These are phyloP conservation scores for Brachionus manjavacas DNA, from an alignment of 1,140 invertebrate genomes.

Conservation along the genomic window DNA sequence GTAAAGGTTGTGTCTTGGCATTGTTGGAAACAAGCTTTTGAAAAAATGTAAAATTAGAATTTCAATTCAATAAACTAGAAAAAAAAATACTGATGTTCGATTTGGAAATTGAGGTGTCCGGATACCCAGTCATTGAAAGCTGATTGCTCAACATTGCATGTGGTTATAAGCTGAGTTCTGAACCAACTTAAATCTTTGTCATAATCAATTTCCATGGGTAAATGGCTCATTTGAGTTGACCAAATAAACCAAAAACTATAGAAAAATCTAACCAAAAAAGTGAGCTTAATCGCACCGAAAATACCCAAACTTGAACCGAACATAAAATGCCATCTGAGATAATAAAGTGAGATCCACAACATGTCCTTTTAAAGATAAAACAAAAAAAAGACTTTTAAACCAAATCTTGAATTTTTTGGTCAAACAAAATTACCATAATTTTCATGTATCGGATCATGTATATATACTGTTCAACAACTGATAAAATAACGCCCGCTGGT, in stretches of 20 bases:
- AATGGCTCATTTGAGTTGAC: constrained; percentile 56
- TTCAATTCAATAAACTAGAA: background rate
- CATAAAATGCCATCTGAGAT: background rate
- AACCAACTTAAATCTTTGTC: constrained; percentile 48
- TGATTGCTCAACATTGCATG: constrained; percentile 44
- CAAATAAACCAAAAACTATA: constrained; percentile 55
- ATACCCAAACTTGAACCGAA: background rate
- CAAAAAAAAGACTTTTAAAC: too few species aligned
- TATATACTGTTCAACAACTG: background rate
- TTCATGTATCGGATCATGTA: background rate
- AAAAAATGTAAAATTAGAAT: constrained; percentile 17
- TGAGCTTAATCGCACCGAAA: constrained; percentile 38
- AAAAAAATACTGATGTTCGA: constrained; percentile 47
- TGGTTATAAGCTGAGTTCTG: constrained; percentile 48
- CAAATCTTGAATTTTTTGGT: background rate
- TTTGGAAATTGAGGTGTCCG: constrained; percentile 49
- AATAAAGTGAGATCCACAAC: background rate
- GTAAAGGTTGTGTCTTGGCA: constrained; percentile 47
- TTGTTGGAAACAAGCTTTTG: constrained; percentile 46
- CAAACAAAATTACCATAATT: background rate
- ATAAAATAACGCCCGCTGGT: background rate
- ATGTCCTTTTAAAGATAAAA: background rate
- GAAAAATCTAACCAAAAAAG: constrained; percentile 38
- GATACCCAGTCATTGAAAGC: constrained; percentile 52
- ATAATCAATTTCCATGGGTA: constrained; percentile 56